Percentiles rank a stretch among this genome's conserved stretches.
Evolutionary conservation across 2,113 vertebrate genomes (phyloP).

Genomic region (Pterocles burchelli): DNA sequence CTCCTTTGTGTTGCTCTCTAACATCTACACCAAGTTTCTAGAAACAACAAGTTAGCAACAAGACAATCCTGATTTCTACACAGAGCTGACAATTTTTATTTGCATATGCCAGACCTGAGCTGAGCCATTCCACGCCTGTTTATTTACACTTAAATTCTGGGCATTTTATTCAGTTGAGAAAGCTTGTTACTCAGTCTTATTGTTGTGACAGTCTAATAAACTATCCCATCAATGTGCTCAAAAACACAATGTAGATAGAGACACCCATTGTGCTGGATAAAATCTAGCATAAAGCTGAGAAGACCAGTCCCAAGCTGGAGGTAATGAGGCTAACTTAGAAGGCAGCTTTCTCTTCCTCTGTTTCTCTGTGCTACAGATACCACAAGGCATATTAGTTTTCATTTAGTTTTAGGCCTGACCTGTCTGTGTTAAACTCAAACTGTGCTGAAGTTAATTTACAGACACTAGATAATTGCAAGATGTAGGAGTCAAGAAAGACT

Average conservation of each 20-base stretch:
- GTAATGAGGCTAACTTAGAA: background rate
- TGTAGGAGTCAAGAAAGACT: background rate
- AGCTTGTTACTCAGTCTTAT: background rate
- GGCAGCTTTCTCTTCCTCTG: background rate
- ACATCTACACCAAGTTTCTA: background rate
- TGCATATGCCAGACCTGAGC: background rate
- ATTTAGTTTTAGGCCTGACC: background rate
- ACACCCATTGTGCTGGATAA: background rate
- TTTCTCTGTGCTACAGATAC: background rate
- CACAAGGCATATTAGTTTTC: background rate
- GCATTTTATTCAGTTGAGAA: background rate
- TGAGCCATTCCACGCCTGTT: background rate
- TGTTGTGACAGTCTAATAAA: background rate
- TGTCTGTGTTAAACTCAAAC: background rate
- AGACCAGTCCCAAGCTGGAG: background rate
- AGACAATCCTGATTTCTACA: background rate
- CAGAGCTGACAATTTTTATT: background rate
- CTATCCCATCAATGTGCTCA: background rate
- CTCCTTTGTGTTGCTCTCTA: background rate
- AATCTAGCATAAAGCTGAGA: background rate
- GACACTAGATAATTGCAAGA: background rate
- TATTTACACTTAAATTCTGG: background rate
- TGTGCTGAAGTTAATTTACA: background rate
- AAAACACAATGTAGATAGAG: background rate
- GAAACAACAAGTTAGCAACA: background rate